These are phyloP conservation scores for Parazoanthus atlanticus DNA, from an alignment of 92 coral and sea anemone genomes.

Conservation along the genomic window DNA sequence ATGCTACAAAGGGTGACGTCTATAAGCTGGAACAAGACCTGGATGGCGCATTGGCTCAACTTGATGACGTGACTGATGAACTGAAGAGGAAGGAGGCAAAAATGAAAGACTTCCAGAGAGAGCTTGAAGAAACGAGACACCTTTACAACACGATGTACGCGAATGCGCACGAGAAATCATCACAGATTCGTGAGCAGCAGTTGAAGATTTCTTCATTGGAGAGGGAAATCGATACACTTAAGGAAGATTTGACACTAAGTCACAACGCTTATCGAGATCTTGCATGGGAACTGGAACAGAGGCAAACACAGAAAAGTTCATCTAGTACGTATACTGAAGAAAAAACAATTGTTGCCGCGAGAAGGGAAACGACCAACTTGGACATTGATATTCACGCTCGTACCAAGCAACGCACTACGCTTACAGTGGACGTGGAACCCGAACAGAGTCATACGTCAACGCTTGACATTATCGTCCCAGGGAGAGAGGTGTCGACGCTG, in stretches of 20 bases:
- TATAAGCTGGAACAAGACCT: constrained; percentile 44
- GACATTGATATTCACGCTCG: constrained; percentile 69
- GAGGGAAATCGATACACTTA: constrained; percentile 63
- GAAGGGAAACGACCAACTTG: constrained; percentile 71
- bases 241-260: constrained; percentile 71
- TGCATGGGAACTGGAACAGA: constrained; percentile 54
- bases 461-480: constrained; percentile 65
- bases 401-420: constrained; percentile 68
- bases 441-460: constrained; percentile 54
- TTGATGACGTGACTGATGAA: constrained; percentile 36
- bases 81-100: constrained; percentile 55
- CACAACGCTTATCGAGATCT: constrained; percentile 82
- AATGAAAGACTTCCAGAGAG: constrained; percentile 66
- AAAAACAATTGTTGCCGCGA: constrained; percentile 3
- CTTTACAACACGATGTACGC: constrained; percentile 51
- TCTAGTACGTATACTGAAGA: not conserved
- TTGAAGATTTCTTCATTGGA: constrained; percentile 66
- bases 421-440: constrained; percentile 71
- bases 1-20: constrained; percentile 55
- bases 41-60: constrained; percentile 54
- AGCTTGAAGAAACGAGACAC: constrained; percentile 66
- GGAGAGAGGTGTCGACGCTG: constrained; percentile 55
- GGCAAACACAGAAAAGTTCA: not conserved
- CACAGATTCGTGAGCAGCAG: constrained; percentile 65
- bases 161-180: constrained; percentile 61